These are phyloP conservation scores for Coremacera marginata DNA, from an alignment of 2,888 invertebrate species.

Conservation along the genomic window DNA sequence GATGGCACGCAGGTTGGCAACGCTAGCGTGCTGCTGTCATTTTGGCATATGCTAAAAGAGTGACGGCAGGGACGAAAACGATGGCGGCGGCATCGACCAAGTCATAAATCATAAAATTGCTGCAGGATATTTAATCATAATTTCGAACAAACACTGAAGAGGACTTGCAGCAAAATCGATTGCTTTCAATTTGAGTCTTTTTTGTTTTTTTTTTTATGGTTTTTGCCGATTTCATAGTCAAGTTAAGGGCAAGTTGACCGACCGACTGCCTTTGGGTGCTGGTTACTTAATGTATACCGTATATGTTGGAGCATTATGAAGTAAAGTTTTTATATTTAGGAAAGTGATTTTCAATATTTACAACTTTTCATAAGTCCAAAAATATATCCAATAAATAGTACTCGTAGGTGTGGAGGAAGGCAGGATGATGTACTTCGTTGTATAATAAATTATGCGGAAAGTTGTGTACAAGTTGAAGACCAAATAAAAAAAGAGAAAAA, in stretches of 20 bases:
- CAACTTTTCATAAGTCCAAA: slow-evolving; percentile 7
- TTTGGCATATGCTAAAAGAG: slow-evolving; percentile 7
- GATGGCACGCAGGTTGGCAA: background rate
- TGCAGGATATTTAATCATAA: slow-evolving; percentile 55
- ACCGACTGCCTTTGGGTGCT: background rate
- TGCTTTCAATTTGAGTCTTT: background rate
- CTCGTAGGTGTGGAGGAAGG: background rate
- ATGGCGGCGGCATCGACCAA: slow-evolving; percentile 28
- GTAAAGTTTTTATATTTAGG: background rate
- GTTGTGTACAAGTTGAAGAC: background rate
- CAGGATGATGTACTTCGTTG: background rate
- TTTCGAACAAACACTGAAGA: slow-evolving; percentile 35
- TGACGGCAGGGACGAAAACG: background rate
- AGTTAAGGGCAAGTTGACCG: background rate
- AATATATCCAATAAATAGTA: background rate
- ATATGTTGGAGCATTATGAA: background rate
- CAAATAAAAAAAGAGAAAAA: background rate
- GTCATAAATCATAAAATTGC: slow-evolving; percentile 53
- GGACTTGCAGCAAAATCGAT: slow-evolving; percentile 13
- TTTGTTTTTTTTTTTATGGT: too few species aligned
- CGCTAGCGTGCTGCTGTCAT: slow-evolving; percentile 14
- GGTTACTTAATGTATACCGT: background rate
- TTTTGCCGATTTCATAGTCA: background rate
- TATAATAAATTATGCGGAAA: slow-evolving; percentile 26
- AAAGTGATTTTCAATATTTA: slow-evolving; percentile 30